Evolutionary conservation across 2,888 invertebrate genomes (phyloP).

Genomic region (Drosophila greeni): DNA sequence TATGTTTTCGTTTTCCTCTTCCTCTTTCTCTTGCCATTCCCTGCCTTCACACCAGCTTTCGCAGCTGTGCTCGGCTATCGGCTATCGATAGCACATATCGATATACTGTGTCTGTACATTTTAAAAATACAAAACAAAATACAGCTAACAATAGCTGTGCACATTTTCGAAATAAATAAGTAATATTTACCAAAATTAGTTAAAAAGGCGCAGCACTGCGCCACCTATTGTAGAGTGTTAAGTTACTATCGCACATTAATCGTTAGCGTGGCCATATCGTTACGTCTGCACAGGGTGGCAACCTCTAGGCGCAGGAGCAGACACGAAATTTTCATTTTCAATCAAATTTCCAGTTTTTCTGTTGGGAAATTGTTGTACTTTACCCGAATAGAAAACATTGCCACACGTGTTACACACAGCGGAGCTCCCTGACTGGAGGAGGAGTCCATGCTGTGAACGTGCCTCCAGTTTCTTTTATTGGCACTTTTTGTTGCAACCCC

Average conservation of each 20-base stretch:
- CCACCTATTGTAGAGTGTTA: neutral
- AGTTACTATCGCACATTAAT: neutral
- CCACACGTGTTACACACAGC: neutral
- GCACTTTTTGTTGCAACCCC: slow-evolving; percentile 4
- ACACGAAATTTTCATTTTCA: slow-evolving; percentile 19
- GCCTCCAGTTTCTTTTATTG: slow-evolving; percentile 3
- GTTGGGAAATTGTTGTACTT: neutral
- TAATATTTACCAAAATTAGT: neutral
- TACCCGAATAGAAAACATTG: neutral
- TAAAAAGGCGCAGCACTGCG: neutral
- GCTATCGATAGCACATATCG: slow-evolving; percentile 1
- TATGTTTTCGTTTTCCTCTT: slow-evolving; percentile 49
- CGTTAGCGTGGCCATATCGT: neutral
- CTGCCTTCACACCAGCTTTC: neutral
- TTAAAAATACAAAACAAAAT: neutral
- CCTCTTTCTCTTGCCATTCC: slow-evolving; percentile 1
- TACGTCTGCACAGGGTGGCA: neutral
- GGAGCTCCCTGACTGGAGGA: slow-evolving; percentile 5
- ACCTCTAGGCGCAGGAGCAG: slow-evolving; percentile 3
- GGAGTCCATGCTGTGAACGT: slow-evolving; percentile 8
- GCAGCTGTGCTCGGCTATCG: slow-evolving; percentile 13
- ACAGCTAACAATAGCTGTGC: neutral
- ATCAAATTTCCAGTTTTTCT: neutral
- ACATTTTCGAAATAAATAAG: neutral
- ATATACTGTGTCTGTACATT: neutral